phyloP scores from a whole-genome alignment of 2,888 invertebrate genomes.

The Drosophila colorata region DNA sequence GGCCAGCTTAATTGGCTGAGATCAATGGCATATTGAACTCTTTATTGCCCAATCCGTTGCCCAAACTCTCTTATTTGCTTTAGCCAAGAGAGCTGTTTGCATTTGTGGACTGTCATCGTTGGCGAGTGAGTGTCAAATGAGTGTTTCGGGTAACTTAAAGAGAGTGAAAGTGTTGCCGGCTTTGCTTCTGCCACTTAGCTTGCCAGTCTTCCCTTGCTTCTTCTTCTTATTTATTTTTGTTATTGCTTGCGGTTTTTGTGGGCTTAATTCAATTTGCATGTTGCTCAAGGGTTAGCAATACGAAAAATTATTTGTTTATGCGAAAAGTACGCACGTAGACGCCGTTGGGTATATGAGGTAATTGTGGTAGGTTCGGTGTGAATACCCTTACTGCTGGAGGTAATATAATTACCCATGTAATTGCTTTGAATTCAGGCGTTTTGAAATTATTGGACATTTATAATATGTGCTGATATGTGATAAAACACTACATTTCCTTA shows the following conservation, averaged over 20 bases:
- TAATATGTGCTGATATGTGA: too few species aligned
- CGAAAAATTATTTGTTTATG: conserved; percentile 28
- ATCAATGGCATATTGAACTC: conserved; percentile 47
- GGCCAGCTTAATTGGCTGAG: conserved; percentile 35
- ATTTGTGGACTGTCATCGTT: conserved; percentile 28
- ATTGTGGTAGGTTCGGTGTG: conserved; percentile 69
- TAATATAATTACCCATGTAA: too few species aligned
- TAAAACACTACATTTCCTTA: too few species aligned
- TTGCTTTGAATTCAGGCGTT: too few species aligned
- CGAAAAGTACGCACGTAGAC: conserved; percentile 17
- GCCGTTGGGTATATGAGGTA: conserved; percentile 31
- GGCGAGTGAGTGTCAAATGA: conserved; percentile 11
- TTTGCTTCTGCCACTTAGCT: conserved; percentile 14
- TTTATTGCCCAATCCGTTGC: conserved; percentile 38
- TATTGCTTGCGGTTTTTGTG: conserved; percentile 33
- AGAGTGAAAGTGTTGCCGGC: conserved; percentile 76
- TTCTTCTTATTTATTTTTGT: conserved; percentile 1
- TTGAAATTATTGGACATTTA: too few species aligned
- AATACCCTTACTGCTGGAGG: conserved; percentile 20
- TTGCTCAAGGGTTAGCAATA: conserved; percentile 56
- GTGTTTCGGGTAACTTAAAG: conserved; percentile 23
- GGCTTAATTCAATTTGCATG: conserved; percentile 48
- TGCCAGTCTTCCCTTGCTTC: conserved; percentile 1
- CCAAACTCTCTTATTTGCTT: conserved; percentile 20
- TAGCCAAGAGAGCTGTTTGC: conserved; percentile 15